phyloP scores from a whole-genome alignment of 2,797 vertebrate genomes.

The Pagetopsis macropterus region DNA sequence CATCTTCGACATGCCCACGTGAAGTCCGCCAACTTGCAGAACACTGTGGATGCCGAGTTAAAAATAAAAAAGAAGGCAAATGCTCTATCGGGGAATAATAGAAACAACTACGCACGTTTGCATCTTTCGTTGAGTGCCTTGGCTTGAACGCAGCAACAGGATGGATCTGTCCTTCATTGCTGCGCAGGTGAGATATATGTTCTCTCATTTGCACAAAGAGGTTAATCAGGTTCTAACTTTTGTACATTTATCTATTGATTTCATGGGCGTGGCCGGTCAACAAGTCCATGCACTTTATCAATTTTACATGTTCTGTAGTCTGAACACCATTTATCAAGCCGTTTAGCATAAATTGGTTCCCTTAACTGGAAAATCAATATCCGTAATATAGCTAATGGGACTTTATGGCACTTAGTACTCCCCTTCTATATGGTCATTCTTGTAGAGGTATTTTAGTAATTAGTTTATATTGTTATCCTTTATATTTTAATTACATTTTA shows the following conservation, averaged over 20 bases:
- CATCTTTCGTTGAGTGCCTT: constrained; percentile 64
- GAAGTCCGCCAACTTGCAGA: constrained; percentile 61
- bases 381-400: not conserved
- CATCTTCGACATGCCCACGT: constrained; percentile 64
- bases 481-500: not conserved
- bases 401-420: not conserved
- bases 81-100: constrained; percentile 63
- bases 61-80: constrained; percentile 39
- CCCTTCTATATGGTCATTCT: not conserved
- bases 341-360: not conserved
- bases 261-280: constrained; percentile 60
- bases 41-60: constrained; percentile 22
- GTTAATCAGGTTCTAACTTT: constrained; percentile 36
- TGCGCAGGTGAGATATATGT: constrained; percentile 88
- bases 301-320: not conserved
- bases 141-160: constrained; percentile 70
- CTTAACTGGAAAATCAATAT: not conserved
- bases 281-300: constrained; percentile 32
- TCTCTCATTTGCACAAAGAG: not conserved
- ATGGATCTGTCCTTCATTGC: constrained; percentile 99
- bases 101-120: constrained; percentile 35
- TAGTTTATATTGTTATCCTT: not conserved
- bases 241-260: constrained; percentile 3
- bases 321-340: not conserved
- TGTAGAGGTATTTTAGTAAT: not conserved